Conservation (phyloP, 2,888 invertebrate genomes). For the Belgica antarctica region DNA sequence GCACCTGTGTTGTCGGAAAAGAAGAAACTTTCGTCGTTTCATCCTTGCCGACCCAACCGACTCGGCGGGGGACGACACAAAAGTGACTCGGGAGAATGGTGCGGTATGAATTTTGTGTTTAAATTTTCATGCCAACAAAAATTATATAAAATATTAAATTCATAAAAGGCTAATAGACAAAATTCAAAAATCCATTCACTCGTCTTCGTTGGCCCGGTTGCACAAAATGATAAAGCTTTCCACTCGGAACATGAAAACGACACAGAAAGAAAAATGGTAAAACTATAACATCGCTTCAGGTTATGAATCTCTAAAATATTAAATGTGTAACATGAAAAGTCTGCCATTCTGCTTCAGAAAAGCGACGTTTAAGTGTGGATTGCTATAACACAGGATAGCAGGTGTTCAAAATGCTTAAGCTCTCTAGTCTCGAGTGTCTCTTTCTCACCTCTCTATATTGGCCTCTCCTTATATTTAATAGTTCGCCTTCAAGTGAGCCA, state of each 20-base stretch:
- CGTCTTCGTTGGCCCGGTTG: neutral
- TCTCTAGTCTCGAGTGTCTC: slow-evolving; percentile 35
- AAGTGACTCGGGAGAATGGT: neutral
- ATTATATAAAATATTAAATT: slow-evolving; percentile 7
- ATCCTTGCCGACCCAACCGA: neutral
- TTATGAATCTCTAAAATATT: slow-evolving; percentile 31
- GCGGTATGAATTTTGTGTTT: neutral
- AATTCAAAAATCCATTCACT: slow-evolving; percentile 37
- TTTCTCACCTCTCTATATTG: slow-evolving; percentile 33
- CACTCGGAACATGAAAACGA: slow-evolving; percentile 14
- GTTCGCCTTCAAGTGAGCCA: too few relatives aligned
- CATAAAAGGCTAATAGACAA: slow-evolving; percentile 31
- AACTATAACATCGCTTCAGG: slow-evolving; percentile 24
- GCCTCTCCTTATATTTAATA: slow-evolving; percentile 3
- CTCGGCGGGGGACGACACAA: neutral
- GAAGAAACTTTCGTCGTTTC: neutral
- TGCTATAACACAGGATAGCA: slow-evolving; percentile 24
- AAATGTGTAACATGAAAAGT: slow-evolving; percentile 30
- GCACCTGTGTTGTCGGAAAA: slow-evolving; percentile 22
- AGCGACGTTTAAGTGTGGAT: slow-evolving; percentile 17
- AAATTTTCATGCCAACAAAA: slow-evolving; percentile 14
- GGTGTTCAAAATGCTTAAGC: slow-evolving; percentile 40
- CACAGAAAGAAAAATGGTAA: slow-evolving; percentile 18
- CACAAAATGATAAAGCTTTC: slow-evolving; percentile 37
- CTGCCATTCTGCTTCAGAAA: slow-evolving; percentile 16